Evolutionary conservation across 1,140 invertebrate genomes (phyloP).

Genomic region (Lycorma delicatula): DNA sequence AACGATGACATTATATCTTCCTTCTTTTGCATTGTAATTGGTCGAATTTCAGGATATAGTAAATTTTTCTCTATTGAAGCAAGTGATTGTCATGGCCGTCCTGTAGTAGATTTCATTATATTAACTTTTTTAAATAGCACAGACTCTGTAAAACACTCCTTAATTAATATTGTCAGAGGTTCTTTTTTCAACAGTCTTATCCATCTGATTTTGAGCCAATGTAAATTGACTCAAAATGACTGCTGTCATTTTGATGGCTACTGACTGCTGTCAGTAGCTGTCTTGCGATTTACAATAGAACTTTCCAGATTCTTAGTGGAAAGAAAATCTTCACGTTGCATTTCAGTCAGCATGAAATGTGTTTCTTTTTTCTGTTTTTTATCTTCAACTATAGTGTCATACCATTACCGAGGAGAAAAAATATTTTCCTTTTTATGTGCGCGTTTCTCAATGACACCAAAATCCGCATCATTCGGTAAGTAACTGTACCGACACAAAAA

Average conservation of each 20-base stretch:
- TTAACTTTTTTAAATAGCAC: not conserved
- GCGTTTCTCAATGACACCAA: not conserved
- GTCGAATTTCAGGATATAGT: not conserved
- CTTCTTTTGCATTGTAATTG: conserved; percentile 10
- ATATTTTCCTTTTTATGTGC: too few species aligned
- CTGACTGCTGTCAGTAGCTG: conserved; percentile 6
- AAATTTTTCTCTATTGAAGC: not conserved
- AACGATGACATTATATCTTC: conserved; percentile 14
- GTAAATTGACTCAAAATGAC: conserved; percentile 5
- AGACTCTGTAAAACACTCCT: conserved; percentile 16
- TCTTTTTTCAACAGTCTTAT: conserved; percentile 13
- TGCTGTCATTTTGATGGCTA: conserved; percentile 8
- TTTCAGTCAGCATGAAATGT: not conserved
- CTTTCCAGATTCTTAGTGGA: conserved; percentile 6
- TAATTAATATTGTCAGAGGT: conserved; percentile 14
- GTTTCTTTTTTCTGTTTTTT: not conserved
- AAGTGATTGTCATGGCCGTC: conserved; percentile 1
- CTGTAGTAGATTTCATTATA: not conserved
- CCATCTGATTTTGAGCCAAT: conserved; percentile 16
- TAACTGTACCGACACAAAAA: not conserved
- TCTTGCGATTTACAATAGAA: conserved; percentile 11
- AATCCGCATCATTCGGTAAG: not conserved
- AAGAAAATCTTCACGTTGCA: not conserved
- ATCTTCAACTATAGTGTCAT: too few species aligned
- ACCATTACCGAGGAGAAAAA: too few species aligned